Base-by-base conservation (phyloP, 2,113 vertebrate genomes). In the Athene cunicularia region DNA sequence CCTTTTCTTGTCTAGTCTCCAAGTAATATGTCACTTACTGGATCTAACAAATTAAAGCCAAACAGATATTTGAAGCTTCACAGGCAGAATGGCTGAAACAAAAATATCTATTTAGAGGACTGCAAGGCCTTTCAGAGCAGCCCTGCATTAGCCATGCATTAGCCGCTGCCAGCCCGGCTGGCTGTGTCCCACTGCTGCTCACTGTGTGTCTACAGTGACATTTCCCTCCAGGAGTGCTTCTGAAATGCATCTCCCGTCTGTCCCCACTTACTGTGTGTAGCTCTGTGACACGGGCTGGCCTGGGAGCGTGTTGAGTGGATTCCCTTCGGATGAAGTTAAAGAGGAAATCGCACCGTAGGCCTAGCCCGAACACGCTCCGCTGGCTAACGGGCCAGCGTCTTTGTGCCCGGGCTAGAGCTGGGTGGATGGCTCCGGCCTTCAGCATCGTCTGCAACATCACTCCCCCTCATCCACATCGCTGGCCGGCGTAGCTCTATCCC, bases 401-500 rank as follows among this genome's bases (percentile, higher is more conserved):
- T 5, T 6, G 1, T 9, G 39, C 26, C 26, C 2, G 3, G 39
- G 35, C 35, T 53, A 19, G 12, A 79, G 47, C 18, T 8, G 8
- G 20, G 18, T 2, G 28, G 45, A 24, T 6, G 23, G 39, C 7
- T 24, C 70, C 26, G 41, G 60, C 23, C 71, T 53, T 35, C 37
- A 49, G 50, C 35, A 52, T 32, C 39, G 11, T 32, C 12, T 26
- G 62, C 41, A 22, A 4, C 72, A 21, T 18, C 0, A 0, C 32
- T 64, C 32, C 55, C 30, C 71, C 16, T 14, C 28, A 47, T 77
- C 39, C 2, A 0, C 17, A 1, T 67, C 30, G 74, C 0, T 3
- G 23, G 3, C 12, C 11, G 16, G 58, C 14, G 1, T 2, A 6
- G 20, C 16, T 6, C 5, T 0, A 1, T 28, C 17, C 7, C 19